A percentile compares a stretch with the other conserved stretches of the same genome.
Evolutionary conservation across 2,888 invertebrate genomes (phyloP).

Genomic region (Lapara coniferarum): DNA sequence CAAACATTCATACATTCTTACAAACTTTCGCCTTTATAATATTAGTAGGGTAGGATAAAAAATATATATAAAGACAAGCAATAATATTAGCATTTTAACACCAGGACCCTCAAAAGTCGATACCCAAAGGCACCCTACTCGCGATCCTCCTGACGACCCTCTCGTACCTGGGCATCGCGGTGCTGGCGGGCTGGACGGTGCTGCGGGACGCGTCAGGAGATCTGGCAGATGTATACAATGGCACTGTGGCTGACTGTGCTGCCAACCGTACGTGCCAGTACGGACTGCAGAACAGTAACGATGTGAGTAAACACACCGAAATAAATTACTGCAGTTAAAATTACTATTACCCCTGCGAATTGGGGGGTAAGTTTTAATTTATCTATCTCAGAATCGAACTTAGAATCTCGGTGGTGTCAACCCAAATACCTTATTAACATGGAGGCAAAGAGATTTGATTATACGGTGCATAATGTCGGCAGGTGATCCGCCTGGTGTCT

Average conservation of each 20-base stretch:
- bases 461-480: conserved; percentile 44
- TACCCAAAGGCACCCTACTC: conserved; percentile 96
- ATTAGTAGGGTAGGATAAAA: too few relatives aligned
- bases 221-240: conserved; percentile 81
- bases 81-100: conserved; percentile 13
- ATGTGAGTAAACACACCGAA: conserved; percentile 78
- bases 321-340: too few relatives aligned
- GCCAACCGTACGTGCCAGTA: conserved; percentile 82
- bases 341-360: too few relatives aligned
- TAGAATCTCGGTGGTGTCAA: too few relatives aligned
- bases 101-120: conserved; percentile 93
- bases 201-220: conserved; percentile 91
- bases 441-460: too few relatives aligned
- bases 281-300: conserved; percentile 91
- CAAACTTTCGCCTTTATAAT: too few relatives aligned
- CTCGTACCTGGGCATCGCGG: conserved; percentile 93
- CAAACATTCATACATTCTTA: too few relatives aligned
- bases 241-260: conserved; percentile 82
- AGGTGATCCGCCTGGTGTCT: conserved; percentile 93
- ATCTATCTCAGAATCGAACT: too few relatives aligned
- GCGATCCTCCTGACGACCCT: conserved; percentile 94
- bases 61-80: too few relatives aligned
- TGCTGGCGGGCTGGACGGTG: conserved; percentile 90
- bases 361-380: too few relatives aligned
- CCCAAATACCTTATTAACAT: not conserved